phyloP scores from a whole-genome alignment of 2,113 vertebrate genomes.

The Dicerorhinus sumatrensis region DNA sequence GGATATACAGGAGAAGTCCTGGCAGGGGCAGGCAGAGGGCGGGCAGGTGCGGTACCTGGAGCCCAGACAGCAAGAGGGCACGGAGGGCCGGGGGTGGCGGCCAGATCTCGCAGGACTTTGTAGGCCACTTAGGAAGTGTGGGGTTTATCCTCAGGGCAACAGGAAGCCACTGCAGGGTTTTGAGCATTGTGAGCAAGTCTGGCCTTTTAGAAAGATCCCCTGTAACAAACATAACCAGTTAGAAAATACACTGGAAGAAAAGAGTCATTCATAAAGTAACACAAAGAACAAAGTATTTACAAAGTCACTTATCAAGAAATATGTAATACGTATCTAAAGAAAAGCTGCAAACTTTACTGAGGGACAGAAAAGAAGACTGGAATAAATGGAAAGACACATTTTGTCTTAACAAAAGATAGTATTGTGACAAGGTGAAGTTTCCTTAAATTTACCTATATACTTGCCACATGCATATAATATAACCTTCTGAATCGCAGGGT shows the following conservation, averaged over 20 bases:
- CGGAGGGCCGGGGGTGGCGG: no score
- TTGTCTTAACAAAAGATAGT: background rate
- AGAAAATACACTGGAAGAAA: background rate
- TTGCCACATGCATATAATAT: background rate
- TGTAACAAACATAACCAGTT: background rate
- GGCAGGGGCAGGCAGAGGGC: background rate
- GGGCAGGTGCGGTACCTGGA: background rate
- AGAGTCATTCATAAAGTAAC: background rate
- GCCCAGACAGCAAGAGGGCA: background rate
- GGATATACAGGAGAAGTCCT: background rate
- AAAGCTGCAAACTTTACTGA: conserved; percentile 19
- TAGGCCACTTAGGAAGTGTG: background rate
- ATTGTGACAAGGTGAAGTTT: background rate
- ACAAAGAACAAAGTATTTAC: conserved; percentile 3
- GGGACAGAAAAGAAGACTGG: background rate
- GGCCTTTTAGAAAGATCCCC: background rate
- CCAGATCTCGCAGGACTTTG: background rate
- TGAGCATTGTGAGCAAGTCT: background rate
- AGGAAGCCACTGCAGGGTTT: background rate
- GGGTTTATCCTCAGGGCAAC: background rate
- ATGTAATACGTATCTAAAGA: background rate
- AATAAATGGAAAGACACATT: conserved; percentile 8
- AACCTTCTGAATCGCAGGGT: background rate
- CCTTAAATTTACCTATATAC: background rate
- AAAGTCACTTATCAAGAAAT: background rate